phyloP scores from a whole-genome alignment of 2,113 vertebrate genomes.

The Rhegmatorhina hoffmannsi region DNA sequence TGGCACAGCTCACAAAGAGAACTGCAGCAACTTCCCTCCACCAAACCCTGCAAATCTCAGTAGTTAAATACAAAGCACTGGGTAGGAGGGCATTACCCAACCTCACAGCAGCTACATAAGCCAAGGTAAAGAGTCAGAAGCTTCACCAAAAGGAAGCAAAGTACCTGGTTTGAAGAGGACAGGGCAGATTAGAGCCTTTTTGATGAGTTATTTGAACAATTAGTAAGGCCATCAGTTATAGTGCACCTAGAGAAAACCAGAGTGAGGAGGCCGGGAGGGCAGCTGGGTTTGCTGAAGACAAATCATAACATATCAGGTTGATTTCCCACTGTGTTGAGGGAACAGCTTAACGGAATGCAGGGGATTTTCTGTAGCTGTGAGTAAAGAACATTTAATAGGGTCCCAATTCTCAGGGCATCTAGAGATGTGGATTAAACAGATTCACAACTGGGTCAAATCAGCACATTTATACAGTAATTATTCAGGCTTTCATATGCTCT shows the following conservation, averaged over 20 bases:
- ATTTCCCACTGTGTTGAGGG: conserved; percentile 17
- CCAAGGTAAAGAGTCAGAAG: neutral
- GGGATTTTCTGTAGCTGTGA: conserved; percentile 62
- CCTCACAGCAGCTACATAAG: neutral
- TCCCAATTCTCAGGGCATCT: conserved; percentile 66
- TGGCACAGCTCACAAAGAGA: neutral
- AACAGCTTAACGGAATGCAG: conserved; percentile 48
- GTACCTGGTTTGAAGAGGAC: neutral
- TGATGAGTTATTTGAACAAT: neutral
- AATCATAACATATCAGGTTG: conserved; percentile 8
- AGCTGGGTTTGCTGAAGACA: conserved; percentile 40
- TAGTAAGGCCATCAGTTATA: conserved; percentile 32
- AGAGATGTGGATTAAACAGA: conserved; percentile 66
- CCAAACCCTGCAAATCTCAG: neutral
- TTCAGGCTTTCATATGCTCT: conserved; percentile 16
- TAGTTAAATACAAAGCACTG: neutral
- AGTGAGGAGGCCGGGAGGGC: neutral
- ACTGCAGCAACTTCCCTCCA: neutral
- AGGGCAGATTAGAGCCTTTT: neutral
- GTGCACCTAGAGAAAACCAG: neutral
- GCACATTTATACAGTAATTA: conserved; percentile 62
- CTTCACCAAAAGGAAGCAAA: neutral
- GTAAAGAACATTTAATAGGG: conserved; percentile 64
- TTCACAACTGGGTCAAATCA: conserved; percentile 66
- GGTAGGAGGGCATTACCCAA: neutral